Percentiles rank a stretch among this genome's conserved stretches.
phyloP scores from a whole-genome alignment of 2,797 vertebrate genomes.

The Spondyliosoma cantharus region DNA sequence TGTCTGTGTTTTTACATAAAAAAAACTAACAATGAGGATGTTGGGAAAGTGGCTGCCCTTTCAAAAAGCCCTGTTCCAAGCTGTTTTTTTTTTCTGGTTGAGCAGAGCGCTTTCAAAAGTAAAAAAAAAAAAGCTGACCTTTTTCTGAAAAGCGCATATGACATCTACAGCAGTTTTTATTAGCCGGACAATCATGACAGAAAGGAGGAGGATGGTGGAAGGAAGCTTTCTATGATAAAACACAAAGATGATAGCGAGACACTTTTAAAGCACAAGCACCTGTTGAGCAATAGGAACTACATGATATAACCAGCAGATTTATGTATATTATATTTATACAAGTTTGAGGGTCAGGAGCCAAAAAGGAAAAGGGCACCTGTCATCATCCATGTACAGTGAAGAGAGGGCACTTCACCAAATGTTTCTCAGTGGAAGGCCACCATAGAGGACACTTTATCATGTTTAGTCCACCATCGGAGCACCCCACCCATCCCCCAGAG shows the following conservation, averaged over 20 bases:
- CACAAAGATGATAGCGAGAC: neutral
- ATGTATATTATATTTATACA: neutral
- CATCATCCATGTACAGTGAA: too few species aligned
- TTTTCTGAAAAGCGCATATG: constrained; percentile 49
- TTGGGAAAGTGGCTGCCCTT: constrained; percentile 58
- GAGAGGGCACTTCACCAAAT: too few species aligned
- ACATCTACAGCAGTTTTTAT: constrained; percentile 57
- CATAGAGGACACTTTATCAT: too few species aligned
- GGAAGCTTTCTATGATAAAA: neutral
- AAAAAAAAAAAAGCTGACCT: constrained; percentile 48
- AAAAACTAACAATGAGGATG: constrained; percentile 29
- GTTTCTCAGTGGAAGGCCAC: too few species aligned
- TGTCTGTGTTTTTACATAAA: constrained; percentile 19
- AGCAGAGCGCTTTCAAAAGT: constrained; percentile 51
- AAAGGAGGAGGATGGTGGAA: neutral
- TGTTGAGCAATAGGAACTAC: neutral
- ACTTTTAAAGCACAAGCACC: neutral
- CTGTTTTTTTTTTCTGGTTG: constrained; percentile 50
- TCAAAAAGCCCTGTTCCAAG: constrained; percentile 45
- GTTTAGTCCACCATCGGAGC: too few species aligned
- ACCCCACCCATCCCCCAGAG: too few species aligned
- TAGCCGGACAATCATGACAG: constrained; percentile 35
- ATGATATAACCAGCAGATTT: neutral
- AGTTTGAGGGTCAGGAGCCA: too few species aligned
- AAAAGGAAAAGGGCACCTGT: too few species aligned